Evolutionary conservation across 2,113 vertebrate genomes (phyloP), one percentile per base, ranked within the genome.

Genomic region (Xiphophorus maculatus): DNA sequence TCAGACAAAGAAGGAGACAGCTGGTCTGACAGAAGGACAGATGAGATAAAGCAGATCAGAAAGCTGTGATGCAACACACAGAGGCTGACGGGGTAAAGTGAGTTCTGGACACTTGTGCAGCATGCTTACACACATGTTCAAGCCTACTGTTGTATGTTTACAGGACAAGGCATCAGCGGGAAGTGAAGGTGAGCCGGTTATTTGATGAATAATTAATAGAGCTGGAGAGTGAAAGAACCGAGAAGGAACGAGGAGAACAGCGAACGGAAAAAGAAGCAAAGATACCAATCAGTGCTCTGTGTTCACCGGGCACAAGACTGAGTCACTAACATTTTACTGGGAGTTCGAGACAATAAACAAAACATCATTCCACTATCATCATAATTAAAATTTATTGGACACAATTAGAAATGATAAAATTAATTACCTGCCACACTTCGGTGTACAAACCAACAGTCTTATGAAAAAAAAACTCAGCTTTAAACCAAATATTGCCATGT

Each of bases 151-250:
- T 9, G 62, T 66, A 82, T 72, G 77, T 83, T 79, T 83, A 70
- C 67, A 72, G 54, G 29, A 67, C 0, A 5, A 29, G 22, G n/a
- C 67, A 61, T 22, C 70, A 63, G 35, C 2, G 3, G 62, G 51
- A 80, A 44, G 80, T 77, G 69, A 63, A 82, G 65, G 68, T 5
- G 5, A 71, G 64, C 25, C 67, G 40, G 66, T 81, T 69, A 80
- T 74, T 33, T 51, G 17, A 74, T 79, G 48, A 66, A 86, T 82
- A 74, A 85, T 65, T 70, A 66, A 70, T 75, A 12, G 5, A 76
- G 17, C 4, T 2, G 4, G 17, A 61, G 11, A n/a, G 42, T 1
- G 58, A 63, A 12, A 48, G 42, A 54, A 25, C 11, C n/a, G 28
- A 32, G 25, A 29, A 28, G 33, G 64, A 30, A 22, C 42, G 19